A percentile compares a stretch with the other conserved stretches of the same genome.
These are phyloP conservation scores for Limnothrissa miodon DNA, from an alignment of 2,113 vertebrate genomes.

Conservation along the genomic window DNA sequence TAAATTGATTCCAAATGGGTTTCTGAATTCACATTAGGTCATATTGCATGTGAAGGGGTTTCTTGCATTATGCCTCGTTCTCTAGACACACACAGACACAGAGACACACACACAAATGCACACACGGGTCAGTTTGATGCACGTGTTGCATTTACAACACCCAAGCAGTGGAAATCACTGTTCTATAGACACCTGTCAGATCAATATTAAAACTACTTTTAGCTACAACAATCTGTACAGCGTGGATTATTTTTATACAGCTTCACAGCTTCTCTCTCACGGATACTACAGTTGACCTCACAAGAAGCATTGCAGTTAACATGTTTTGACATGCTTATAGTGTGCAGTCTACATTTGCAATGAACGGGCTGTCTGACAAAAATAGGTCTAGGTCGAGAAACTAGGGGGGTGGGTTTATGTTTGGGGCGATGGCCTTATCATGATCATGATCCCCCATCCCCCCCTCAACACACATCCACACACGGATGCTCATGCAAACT, in stretches of 20 bases:
- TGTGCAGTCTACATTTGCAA: conserved; percentile 30
- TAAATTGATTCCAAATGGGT: no score
- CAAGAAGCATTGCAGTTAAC: conserved; percentile 36
- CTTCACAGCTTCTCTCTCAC: neutral
- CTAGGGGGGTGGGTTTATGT: no score
- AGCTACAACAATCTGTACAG: neutral
- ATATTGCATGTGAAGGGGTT: no score
- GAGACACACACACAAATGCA: neutral
- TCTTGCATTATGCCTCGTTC: neutral
- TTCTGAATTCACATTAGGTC: neutral
- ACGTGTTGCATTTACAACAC: no score
- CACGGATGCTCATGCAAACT: neutral
- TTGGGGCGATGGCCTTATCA: neutral
- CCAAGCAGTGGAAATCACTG: neutral
- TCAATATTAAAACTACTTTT: neutral
- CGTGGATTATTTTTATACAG: neutral
- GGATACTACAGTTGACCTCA: conserved; percentile 17
- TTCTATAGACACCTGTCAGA: neutral
- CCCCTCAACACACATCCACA: neutral
- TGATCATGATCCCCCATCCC: neutral
- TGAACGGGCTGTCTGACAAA: conserved; percentile 34
- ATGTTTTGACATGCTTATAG: conserved; percentile 42
- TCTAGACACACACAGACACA: neutral
- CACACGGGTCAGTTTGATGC: neutral
- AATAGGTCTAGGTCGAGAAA: conserved; percentile 28